Evolutionary conservation across 1,140 invertebrate species (phyloP), one percentile per base, ranked within the genome.

Genomic region (Thrips palmi): DNA sequence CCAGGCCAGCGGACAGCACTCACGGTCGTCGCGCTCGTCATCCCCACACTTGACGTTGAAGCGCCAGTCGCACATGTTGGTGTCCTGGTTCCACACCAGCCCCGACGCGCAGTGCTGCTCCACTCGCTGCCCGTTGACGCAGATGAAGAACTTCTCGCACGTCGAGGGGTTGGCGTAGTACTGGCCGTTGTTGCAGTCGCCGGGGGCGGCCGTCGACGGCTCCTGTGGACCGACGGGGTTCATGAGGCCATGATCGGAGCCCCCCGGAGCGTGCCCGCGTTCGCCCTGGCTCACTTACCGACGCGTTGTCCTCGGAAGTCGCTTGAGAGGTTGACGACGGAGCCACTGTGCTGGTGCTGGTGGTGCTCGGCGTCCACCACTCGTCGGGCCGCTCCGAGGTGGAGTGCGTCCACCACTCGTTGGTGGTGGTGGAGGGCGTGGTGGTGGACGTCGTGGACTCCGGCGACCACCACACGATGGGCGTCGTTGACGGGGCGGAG

Each of bases 21-120:
- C 4, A 18, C 30, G 4, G 4, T 31, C 14, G 30, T 15, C 30
- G 19, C 14, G 10, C 15, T 27, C 15, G 30, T 44, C 7, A 10
- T 18, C 21, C 11, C 18, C 21, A 46, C 63, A 65, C 12, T 55
- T 46, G 2, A 58, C 56, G 40, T 63, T 65, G 33, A 63, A 64
- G 0, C 61, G 62, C 70, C 70, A 80, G 46, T 81, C 77, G 45
- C 78, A 83, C 55, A 73, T 72, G 3, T 62, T 63, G 20, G 57
- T 59, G 2, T 68, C 61, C 0, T 59, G 52, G 38, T 71, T 70
- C 74, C 75, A 83, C 21, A 70, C 64, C 2, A 81, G 54, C 1
- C 75, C 76, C 1, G 74, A 69, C 0, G 71, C 69, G 52, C 79
- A 84, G 32, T 59, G 62, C 44, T 75, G 72, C 3, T 65, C 55